Base-by-base conservation (phyloP, 2,888 invertebrate genomes). In the Ectemnius cavifrons region DNA sequence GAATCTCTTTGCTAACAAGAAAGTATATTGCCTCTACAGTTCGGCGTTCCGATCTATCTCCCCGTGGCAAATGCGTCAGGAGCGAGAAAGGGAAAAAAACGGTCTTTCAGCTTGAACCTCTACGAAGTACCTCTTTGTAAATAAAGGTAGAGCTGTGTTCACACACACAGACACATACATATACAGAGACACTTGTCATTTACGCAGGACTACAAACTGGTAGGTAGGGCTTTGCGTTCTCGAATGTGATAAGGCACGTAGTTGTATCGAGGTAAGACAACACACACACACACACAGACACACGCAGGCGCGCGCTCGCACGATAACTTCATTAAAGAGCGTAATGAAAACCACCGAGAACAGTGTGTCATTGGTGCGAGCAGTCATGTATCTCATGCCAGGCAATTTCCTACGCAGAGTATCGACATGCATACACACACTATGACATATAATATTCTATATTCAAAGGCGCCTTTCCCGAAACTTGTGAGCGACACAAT, bases 151-250 rank as follows among this genome's bases (percentile, higher is more conserved):
- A 37, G 37, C 37, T 37, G 37, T 37, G 37, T 37, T 52, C n/a
- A 52, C 16, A 52, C 2, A 52, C 13, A 52, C 52, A 16, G 1
- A 52, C 16, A 52, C 16, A 52, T 2, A 52, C 52, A 2, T 3
- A 52, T 16, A 52, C 16, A 52, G 4, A 13, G 4, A 52, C 14
- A 52, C 4, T 52, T 16, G 14, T 52, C 52, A 16, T 16, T 52
- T 52, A 52, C 52, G 52, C 16, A 52, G 16, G 52, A 52, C 52
- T 14, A 52, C 16, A 52, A 5, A 14, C 16, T 16, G 14, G 13
- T 52, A 52, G 16, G 52, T 52, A 52, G 52, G 13, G 52, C 52
- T 52, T 52, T 52, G 52, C 16, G 52, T 52, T 52, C 52, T 52
- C 52, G n/a, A 52, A 16, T 52, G 52, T 52, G 52, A 52, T 52